phyloP scores from a whole-genome alignment of 1,140 invertebrate genomes.

The Cepaea nemoralis region DNA sequence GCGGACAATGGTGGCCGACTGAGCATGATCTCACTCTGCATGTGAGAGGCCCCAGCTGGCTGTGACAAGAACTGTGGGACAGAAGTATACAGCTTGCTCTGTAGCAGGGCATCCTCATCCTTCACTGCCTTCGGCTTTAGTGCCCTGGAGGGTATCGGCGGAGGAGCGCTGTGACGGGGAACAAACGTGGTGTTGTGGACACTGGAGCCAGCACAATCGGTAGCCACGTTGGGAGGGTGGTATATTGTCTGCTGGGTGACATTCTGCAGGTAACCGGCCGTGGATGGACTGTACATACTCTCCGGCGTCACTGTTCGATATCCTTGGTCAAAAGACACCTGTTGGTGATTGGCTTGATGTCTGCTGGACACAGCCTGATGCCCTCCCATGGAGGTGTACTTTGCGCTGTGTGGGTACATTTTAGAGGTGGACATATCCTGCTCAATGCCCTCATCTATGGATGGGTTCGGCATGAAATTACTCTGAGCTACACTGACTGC shows the following conservation, averaged over 20 bases:
- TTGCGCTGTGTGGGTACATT: neutral
- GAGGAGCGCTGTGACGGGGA: neutral
- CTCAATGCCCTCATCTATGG: constrained; percentile 1
- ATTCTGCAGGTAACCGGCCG: neutral
- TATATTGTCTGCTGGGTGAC: constrained; percentile 2
- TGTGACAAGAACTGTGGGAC: neutral
- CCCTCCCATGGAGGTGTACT: neutral
- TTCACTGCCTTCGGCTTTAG: constrained; percentile 6
- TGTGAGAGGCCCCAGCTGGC: neutral
- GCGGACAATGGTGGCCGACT: neutral
- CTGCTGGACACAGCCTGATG: neutral
- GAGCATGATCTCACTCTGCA: neutral
- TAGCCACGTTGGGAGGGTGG: neutral
- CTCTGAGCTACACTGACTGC: neutral
- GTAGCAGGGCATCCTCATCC: neutral
- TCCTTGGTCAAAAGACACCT: constrained; percentile 12
- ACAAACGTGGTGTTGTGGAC: neutral
- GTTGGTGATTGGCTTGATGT: neutral
- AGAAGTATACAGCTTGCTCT: neutral
- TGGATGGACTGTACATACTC: neutral
- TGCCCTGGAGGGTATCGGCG: constrained; percentile 16
- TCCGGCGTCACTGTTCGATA: neutral
- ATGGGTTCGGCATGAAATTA: neutral
- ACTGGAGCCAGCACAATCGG: neutral
- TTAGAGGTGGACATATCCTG: neutral